Base-by-base conservation (phyloP, 2,113 vertebrate genomes). In the Oryzias javanicus region DNA sequence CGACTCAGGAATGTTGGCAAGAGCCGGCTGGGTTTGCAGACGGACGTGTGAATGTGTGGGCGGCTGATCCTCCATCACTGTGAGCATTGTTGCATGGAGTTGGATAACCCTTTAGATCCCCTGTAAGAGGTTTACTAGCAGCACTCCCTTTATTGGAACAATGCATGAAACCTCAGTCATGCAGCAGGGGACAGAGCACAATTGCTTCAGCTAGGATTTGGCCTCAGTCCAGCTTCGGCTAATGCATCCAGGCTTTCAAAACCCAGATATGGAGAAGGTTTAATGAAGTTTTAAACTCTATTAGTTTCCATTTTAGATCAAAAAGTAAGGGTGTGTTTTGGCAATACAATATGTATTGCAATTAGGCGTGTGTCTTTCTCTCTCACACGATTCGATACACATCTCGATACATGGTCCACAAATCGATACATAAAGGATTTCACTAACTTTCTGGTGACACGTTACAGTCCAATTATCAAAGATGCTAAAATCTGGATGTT, bases 111-210 rank as follows among this genome's bases (percentile, higher is more conserved):
- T 65, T 79, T 50, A 69, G 76, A 74, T 64, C 55, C 35, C 35
- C 35, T 17, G 35, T 89, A 90, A 88, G 84, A 74, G 81, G 78
- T 84, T 90, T 86, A 84, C 48, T 14, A 14, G 0, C 51, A n/a
- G 56, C 35, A 4, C 14, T 71, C 56, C 50, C 56, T 55, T 49
- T 13, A 71, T 62, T 20, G 44, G 47, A 79, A 76, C 79, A 70
- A 63, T 69, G 58, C 20, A 45, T 57, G 46, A 25, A 66, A 64
- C 64, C n/a, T 25, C 25, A 47, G 64, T 74, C 62, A 65, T 60
- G 60, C 20, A 71, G 54, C n/a, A 60, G 57, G 70, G 64, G 51
- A 51, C 67, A 57, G 52, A 3, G 1, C 72, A 79, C 80, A 83
- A 76, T 70, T 40, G 71, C 62, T 78, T 84, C 81, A 77, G 62